Evolutionary conservation across 2,113 vertebrate genomes (phyloP), one percentile per base, ranked within the genome.

Genomic region (Sylvietta virens): DNA sequence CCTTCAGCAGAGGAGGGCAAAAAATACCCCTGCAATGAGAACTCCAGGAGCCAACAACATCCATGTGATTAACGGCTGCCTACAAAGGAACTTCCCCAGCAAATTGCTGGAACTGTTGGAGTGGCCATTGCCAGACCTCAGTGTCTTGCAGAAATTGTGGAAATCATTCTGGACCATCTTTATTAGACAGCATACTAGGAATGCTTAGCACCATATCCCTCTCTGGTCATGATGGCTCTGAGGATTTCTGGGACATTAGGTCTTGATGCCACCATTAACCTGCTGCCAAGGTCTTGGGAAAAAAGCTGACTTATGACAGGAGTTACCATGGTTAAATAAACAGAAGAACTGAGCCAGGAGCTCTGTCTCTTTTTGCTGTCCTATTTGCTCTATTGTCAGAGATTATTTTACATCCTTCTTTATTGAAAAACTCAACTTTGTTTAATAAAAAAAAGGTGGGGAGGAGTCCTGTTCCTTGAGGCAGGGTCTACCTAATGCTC

Each of bases 331-430:
- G 73, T 83, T 97, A 95, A 97, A 96, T 91, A 92, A 96, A 94
- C 72, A 89, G 83, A 96, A 95, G n/a, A 77, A 86, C 85, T 92
- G 92, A 97, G 82, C 50, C 76, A 95, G 58, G 92, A 97, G 91
- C 77, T 81, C 86, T 92, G 82, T 88, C 95, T 90, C 71, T 45
- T 76, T 94, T 71, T 80, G 76, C 90, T 83, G 79, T 58, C 50
- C 87, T 81, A 21, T 90, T 79, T 86, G 64, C 40, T 95, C 17
- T 16, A 40, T 70, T 88, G 80, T 91, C 78, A 86, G 88, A 94
- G 89, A 95, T 91, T 86, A 95, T 94, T 98, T 94, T 94, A 94
- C 69, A 92, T 94, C 51, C 74, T 93, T 89, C 87, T 94, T 95
- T 97, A 96, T 42, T 94, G 74, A 96, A 96, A 97, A 94, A 64